These are phyloP conservation scores for Amazonetta brasiliensis DNA, from an alignment of 2,797 vertebrate species.

Conservation along the genomic window DNA sequence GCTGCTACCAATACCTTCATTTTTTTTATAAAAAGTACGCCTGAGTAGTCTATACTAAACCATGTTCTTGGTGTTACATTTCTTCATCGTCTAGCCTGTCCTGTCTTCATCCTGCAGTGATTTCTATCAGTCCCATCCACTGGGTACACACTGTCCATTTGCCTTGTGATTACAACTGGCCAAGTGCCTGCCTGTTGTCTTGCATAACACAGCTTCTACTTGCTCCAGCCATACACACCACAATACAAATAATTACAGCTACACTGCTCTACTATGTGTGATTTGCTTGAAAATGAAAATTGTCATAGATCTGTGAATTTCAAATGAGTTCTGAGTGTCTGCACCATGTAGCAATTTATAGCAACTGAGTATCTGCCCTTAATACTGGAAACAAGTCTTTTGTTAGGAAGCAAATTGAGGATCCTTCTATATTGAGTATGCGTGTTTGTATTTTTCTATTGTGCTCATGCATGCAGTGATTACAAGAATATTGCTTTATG, in stretches of 20 bases:
- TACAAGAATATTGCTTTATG: neutral
- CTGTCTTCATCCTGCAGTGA: neutral
- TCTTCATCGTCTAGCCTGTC: neutral
- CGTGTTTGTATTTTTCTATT: neutral
- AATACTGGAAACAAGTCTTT: neutral
- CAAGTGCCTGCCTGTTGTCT: neutral
- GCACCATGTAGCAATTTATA: neutral
- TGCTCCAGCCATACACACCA: neutral
- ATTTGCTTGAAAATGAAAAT: conserved; percentile 27
- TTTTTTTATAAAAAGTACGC: neutral
- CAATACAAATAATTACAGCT: neutral
- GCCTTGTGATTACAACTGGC: neutral
- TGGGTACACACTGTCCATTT: neutral
- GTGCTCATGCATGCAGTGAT: neutral
- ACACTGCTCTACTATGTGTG: neutral
- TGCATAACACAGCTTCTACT: neutral
- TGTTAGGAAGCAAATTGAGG: neutral
- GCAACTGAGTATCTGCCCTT: neutral
- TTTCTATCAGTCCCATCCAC: neutral
- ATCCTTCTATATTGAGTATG: neutral
- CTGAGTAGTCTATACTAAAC: neutral
- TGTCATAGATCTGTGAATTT: neutral
- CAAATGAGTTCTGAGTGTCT: neutral
- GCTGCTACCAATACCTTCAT: neutral
- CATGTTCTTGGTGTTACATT: neutral